Base-by-base conservation (phyloP, 2,113 vertebrate species). In the Natator depressus region DNA sequence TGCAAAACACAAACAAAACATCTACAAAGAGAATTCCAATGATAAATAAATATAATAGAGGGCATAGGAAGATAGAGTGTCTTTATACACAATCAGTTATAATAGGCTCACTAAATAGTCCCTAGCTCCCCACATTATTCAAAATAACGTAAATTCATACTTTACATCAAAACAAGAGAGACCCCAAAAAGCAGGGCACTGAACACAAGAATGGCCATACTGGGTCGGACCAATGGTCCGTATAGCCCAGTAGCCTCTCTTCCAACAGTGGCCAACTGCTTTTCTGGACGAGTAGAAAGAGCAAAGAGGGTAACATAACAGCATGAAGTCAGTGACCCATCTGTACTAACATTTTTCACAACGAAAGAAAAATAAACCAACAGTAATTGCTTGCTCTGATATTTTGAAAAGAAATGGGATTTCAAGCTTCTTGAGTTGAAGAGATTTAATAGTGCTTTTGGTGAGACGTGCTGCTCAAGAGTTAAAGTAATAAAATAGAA, bases 91-190 rank as follows among this genome's bases (percentile, higher is more conserved):
- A 65, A 59, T 35, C 31, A 65, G 62, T 65, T 35, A 35, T 38
- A 72, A 72, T 31, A 29, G 42, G 85, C 3, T 42, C 17, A 76
- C 51, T 53, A 29, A 92, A 89, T 22, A 53, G 46, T 1, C 22
- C 53, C 20, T 51, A 12, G 76, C 22, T 91, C 84, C 31, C 17
- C 5, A 72, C 0, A 2, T 50, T 38, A 84, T 0, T 0, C 79
- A 47, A 89, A 86, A 9, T 19, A 51, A 82, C 4, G 49, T 80
- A 31, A 79, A 27, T 0, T 1, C 0, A 1, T 11, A 29, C 19
- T 27, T 0, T 0, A 87, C 13, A 57, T 0, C 2, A 46, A 11
- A 31, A 38, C n/a, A 84, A 82, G 31, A 0, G 0, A 14, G 7
- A 35, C 24, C 42, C 83, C 1, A 38, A 5, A 38, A 27, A 76